Evolutionary conservation across 1,140 invertebrate genomes (phyloP).

Genomic region (Maconellicoccus hirsutus): DNA sequence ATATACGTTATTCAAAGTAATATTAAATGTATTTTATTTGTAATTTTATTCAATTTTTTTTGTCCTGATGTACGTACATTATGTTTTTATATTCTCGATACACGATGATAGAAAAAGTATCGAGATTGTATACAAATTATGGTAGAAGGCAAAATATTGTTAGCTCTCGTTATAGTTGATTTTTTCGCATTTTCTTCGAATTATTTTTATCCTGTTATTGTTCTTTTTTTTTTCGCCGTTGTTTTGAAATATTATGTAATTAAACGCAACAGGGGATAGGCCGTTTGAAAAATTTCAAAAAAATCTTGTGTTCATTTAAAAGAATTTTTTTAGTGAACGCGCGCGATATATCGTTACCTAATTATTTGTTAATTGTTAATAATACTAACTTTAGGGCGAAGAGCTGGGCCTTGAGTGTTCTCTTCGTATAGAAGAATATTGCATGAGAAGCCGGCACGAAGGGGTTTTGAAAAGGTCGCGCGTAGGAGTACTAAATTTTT

Average conservation of each 20-base stretch:
- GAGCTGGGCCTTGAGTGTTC: too few relatives aligned
- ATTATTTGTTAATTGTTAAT: slow-evolving; percentile 1
- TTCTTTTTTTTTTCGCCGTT: neutral
- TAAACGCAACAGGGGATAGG: neutral
- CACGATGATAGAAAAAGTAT: neutral
- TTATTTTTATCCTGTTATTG: too few relatives aligned
- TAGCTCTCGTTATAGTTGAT: neutral
- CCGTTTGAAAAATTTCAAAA: neutral
- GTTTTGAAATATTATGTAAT: neutral
- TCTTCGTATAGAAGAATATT: too few relatives aligned
- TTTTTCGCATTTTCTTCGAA: too few relatives aligned
- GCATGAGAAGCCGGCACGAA: too few relatives aligned
- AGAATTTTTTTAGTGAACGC: neutral
- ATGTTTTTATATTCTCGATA: neutral
- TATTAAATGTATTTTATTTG: neutral
- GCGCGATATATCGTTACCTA: neutral
- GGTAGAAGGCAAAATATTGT: neutral
- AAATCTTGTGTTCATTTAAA: neutral
- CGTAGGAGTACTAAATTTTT: too few relatives aligned
- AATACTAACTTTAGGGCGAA: too few relatives aligned
- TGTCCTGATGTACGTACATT: neutral
- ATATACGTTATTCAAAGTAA: neutral
- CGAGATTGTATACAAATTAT: neutral
- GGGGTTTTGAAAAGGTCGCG: too few relatives aligned
- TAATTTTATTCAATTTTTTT: neutral